Conservation (phyloP, 1,140 invertebrate species). For the Heliothis virescens region DNA sequence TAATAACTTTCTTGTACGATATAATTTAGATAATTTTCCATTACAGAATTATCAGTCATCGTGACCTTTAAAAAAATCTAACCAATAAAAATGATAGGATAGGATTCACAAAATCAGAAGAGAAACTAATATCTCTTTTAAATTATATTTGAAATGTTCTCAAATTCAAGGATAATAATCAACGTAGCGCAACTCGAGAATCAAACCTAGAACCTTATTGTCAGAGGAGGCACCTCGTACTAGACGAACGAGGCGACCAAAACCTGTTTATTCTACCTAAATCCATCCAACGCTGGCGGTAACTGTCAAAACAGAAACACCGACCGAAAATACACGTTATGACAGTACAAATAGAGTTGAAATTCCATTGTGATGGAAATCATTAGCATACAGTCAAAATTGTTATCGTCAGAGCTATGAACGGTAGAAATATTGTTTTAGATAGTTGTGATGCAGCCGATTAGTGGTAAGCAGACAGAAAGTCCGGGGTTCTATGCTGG, state of each 20-base stretch:
- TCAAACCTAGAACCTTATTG: slow-evolving; percentile 20
- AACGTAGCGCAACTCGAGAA: slow-evolving; percentile 35
- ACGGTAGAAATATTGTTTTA: slow-evolving; percentile 46
- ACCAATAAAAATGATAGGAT: neutral
- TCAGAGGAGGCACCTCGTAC: slow-evolving; percentile 45
- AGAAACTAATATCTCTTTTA: neutral
- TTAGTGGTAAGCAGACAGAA: neutral
- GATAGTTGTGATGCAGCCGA: slow-evolving; percentile 9
- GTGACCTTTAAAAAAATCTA: too few species aligned
- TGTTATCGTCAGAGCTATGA: slow-evolving; percentile 32
- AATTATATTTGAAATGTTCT: neutral
- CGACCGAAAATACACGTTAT: slow-evolving; percentile 23
- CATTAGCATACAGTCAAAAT: slow-evolving; percentile 45
- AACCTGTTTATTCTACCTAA: slow-evolving; percentile 48
- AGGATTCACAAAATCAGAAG: neutral
- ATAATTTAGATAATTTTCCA: too few species aligned
- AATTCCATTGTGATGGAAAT: neutral
- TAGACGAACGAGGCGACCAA: slow-evolving; percentile 38
- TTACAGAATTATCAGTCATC: too few species aligned
- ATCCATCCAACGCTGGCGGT: slow-evolving; percentile 32
- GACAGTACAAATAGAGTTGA: neutral
- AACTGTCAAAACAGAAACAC: slow-evolving; percentile 35
- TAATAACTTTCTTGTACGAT: too few species aligned
- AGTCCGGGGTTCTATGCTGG: neutral
- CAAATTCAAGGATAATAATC: slow-evolving; percentile 5